Base-by-base conservation (phyloP, 2,888 invertebrate species). In the Phalangium opilio region DNA sequence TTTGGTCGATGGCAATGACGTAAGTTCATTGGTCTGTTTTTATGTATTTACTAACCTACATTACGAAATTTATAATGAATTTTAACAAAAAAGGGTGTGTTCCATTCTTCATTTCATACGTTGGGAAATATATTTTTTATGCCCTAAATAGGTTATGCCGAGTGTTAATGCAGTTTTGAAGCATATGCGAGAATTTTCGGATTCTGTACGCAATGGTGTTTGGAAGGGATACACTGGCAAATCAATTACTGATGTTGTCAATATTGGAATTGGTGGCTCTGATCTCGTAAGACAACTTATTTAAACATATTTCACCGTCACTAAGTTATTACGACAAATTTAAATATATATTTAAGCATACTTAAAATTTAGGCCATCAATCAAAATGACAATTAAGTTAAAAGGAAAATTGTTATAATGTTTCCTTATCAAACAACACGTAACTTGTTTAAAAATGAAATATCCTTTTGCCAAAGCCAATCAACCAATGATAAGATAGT, bases 221-320 rank as follows among this genome's bases (percentile, higher is more conserved):
- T 79, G 78, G 78, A 69, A 71, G 51, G 78, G 78, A 5, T 89
- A 81, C 67, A 89, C 91, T 0, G 95, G 93, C 15, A 86, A 93
- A 69, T 68, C 80, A 50, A 96, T 99, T 51, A 90, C 86, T 42
- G 95, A 98, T 72, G 86, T 98, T 35, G 83, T 98, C 50, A 99
- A 98, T 68, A 98, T 99, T 67, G 98, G 98, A 50, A 99, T 99
- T 62, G 98, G 98, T 32, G 98, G 98, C 34, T 98, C 96, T 1
- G 98, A 99, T 72, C 75, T 99, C 64, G 79, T 77, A 63, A 63
- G 67, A 59, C n/a, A 35, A n/a, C n/a, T 27, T 27, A 7, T 27
- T 27, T 27, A 27, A 8, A 27, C 27, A n/a, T n/a, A n/a, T n/a
- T n/a, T n/a, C n/a, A n/a, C n/a, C n/a, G n/a, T n/a, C n/a, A n/a